Percentiles rank a stretch among this genome's conserved stretches.
Evolutionary conservation across 1,140 invertebrate genomes (phyloP).

Genomic region (Lethrus apterus): DNA sequence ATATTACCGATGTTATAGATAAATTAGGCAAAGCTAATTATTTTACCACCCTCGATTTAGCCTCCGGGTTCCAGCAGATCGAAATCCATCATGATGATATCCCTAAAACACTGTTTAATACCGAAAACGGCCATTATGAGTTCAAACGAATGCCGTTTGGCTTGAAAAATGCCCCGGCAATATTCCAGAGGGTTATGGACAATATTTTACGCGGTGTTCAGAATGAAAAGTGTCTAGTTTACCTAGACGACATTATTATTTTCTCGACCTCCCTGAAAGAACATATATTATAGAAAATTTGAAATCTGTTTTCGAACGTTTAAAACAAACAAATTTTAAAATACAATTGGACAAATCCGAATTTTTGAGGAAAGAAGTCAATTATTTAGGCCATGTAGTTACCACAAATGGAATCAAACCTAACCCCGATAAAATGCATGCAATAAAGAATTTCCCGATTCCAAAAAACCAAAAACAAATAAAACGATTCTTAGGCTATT

Average conservation of each 20-base stretch:
- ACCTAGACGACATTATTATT: slow-evolving; percentile 42
- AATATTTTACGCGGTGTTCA: slow-evolving; percentile 8
- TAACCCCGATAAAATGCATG: slow-evolving; percentile 38
- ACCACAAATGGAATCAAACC: slow-evolving; percentile 37
- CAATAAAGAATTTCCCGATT: slow-evolving; percentile 36
- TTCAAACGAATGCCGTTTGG: no score
- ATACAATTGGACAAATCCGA: slow-evolving; percentile 31
- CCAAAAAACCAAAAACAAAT: slow-evolving; percentile 39
- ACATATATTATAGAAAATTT: no score
- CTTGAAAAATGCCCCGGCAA: no score
- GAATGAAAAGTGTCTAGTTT: slow-evolving; percentile 27
- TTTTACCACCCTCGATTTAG: slow-evolving; percentile 2
- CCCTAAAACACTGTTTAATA: no score
- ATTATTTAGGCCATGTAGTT: slow-evolving; percentile 23
- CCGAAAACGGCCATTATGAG: no score
- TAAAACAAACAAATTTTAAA: slow-evolving; percentile 23
- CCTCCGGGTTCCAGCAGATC: slow-evolving; percentile 4
- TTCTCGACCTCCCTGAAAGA: slow-evolving; percentile 30
- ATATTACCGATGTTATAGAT: not conserved
- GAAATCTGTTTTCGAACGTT: slow-evolving; percentile 32
- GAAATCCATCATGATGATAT: no score
- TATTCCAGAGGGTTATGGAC: slow-evolving; percentile 3
- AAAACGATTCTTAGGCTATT: slow-evolving; percentile 25
- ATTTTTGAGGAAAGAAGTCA: slow-evolving; percentile 18
- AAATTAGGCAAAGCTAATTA: slow-evolving; percentile 5